Evolutionary conservation across 2,113 vertebrate species (phyloP), one percentile per base, ranked within the genome.

Genomic region (Rattus rattus): DNA sequence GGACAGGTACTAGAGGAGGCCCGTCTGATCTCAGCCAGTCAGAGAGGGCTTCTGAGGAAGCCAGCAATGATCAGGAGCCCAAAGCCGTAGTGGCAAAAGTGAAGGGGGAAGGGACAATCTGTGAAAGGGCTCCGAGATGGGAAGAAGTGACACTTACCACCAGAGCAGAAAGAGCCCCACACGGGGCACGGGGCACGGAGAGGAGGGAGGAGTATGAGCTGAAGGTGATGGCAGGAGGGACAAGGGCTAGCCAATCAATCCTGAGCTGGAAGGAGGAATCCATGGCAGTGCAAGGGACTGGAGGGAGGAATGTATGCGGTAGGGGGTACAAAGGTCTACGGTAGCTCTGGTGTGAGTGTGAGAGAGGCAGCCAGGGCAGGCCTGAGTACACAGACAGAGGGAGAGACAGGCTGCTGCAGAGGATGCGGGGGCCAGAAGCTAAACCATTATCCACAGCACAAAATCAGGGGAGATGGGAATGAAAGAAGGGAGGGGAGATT

Each of bases 381-480:
- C 4, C 83, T 14, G 14, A 56, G 70, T 54, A 84, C 24, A 24
- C 12, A 4, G 69, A 56, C 63, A 6, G 20, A 52, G 54, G 43
- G 36, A n/a, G 52, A 13, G 16, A 12, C 28, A 17, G 52, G 56
- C 49, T 22, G n/a, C 1, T 4, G 19, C 84, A 36, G 28, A 12
- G 7, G 8, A 4, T 8, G 36, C 11, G 4, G 4, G 52, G 22
- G 30, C 76, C 7, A 79, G 63, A 49, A 88, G 24, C 65, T 67
- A 14, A 11, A 47, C 2, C 7, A 49, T n/a, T 11, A 69, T 20
- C 49, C 4, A 2, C 5, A 28, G 20, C 39, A n/a, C 0, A 9
- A 49, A 47, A 49, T 59, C 47, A 47, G 12, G 43, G 26, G 19
- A 54, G 24, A 89, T 43, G 43, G 30, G 24, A 36, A 26, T 20